phyloP scores from a whole-genome alignment of 2,113 vertebrate species.

The Acrocephalus arundinaceus region DNA sequence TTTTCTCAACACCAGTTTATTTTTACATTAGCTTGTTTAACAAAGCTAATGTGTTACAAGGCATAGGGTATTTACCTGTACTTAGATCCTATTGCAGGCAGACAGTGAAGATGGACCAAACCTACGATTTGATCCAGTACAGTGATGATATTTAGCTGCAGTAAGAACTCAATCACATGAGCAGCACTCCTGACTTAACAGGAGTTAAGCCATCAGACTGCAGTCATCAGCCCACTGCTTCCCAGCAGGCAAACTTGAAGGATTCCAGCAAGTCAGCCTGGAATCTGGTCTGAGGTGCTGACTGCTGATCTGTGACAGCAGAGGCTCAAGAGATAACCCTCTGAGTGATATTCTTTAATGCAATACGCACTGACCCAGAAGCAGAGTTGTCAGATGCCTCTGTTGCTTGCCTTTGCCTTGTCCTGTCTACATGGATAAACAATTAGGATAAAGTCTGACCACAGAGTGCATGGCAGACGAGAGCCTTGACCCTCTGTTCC shows the following conservation, averaged over 20 bases:
- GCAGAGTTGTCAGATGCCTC: not conserved
- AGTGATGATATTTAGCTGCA: not conserved
- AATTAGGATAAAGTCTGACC: not conserved
- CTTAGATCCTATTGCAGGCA: not conserved
- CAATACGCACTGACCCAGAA: not conserved
- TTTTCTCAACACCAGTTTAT: not conserved
- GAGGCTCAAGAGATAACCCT: not conserved
- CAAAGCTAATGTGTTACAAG: accelerated
- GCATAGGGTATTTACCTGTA: not conserved
- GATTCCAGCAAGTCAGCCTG: not conserved
- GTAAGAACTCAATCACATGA: not conserved
- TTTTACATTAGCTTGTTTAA: not conserved
- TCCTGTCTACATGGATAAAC: not conserved
- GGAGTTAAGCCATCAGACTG: not conserved
- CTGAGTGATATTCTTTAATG: not conserved
- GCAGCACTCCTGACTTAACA: not conserved
- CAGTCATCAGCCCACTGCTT: not conserved
- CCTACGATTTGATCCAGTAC: not conserved
- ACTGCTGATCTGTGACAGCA: not conserved
- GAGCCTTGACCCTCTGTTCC: not conserved
- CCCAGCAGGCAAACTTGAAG: not conserved
- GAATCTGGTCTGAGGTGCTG: constrained; percentile 3
- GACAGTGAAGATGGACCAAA: not conserved
- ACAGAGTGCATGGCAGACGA: not conserved
- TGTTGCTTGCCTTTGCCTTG: not conserved